These are phyloP conservation scores for Gypaetus barbatus DNA, from an alignment of 2,797 vertebrate genomes.

Conservation along the genomic window DNA sequence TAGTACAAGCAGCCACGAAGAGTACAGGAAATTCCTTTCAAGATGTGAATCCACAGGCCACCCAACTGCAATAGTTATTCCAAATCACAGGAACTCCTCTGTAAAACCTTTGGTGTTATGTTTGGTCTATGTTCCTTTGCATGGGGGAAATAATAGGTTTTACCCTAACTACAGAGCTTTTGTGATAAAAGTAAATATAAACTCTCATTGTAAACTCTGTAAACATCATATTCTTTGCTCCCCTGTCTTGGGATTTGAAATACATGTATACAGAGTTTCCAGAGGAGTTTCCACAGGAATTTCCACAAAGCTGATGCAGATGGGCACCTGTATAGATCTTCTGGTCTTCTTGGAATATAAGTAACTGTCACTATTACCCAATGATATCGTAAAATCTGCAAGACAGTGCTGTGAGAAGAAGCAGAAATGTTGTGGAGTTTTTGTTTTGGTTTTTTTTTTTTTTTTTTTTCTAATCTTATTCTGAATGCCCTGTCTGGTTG, in stretches of 20 bases:
- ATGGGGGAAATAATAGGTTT: neutral
- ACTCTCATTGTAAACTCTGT: neutral
- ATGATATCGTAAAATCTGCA: neutral
- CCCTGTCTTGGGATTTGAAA: neutral
- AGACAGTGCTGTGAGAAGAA: neutral
- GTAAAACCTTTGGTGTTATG: neutral
- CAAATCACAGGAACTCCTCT: neutral
- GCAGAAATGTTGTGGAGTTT: neutral
- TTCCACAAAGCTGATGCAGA: neutral
- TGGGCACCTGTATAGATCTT: neutral
- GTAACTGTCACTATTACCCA: neutral
- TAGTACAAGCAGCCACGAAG: neutral
- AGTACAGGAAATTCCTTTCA: neutral
- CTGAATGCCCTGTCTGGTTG: neutral
- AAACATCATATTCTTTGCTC: neutral
- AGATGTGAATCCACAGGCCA: neutral
- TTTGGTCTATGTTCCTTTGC: neutral
- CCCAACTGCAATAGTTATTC: neutral
- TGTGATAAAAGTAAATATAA: neutral
- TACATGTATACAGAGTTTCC: neutral
- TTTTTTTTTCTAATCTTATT: neutral
- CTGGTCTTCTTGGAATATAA: neutral
- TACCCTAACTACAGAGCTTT: neutral
- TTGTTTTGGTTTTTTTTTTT: too few species aligned
- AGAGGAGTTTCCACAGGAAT: neutral